These are phyloP conservation scores for Peromyscus maniculatus DNA, from an alignment of 2,113 vertebrate genomes.

Conservation along the genomic window DNA sequence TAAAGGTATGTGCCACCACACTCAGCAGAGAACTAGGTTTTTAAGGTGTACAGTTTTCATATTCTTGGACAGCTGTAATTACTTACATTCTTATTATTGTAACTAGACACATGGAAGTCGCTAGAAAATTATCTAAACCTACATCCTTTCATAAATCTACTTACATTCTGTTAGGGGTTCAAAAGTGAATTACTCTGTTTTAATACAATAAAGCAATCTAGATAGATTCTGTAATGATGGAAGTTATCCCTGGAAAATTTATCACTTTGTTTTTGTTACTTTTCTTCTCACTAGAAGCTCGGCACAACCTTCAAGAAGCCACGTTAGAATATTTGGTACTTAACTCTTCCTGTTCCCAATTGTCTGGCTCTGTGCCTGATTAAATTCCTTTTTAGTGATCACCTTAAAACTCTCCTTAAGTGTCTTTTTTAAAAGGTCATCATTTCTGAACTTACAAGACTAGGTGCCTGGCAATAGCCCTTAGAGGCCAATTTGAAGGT, in stretches of 20 bases:
- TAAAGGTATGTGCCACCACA: not conserved
- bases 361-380: conserved; percentile 39
- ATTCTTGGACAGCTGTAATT: not conserved
- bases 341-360: not conserved
- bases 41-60: not conserved
- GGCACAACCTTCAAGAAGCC: not conserved
- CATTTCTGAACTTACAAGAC: conserved; percentile 16
- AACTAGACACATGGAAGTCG: not conserved
- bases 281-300: not conserved
- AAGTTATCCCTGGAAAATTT: not conserved
- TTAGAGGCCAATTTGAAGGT: not conserved
- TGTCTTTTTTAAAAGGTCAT: not conserved
- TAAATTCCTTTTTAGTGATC: conserved; percentile 8
- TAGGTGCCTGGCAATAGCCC: not conserved
- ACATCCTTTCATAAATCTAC: not conserved
- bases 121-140: not conserved
- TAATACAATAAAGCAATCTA: not conserved
- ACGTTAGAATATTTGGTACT: not conserved
- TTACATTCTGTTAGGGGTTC: not conserved
- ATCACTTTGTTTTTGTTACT: not conserved
- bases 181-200: conserved; percentile 22
- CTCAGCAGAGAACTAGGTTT: not conserved
- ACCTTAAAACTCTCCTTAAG: conserved; percentile 42
- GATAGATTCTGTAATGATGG: conserved; percentile 32
- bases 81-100: not conserved